Conservation (phyloP, 2,888 invertebrate genomes). For the Cordilura impudica region DNA sequence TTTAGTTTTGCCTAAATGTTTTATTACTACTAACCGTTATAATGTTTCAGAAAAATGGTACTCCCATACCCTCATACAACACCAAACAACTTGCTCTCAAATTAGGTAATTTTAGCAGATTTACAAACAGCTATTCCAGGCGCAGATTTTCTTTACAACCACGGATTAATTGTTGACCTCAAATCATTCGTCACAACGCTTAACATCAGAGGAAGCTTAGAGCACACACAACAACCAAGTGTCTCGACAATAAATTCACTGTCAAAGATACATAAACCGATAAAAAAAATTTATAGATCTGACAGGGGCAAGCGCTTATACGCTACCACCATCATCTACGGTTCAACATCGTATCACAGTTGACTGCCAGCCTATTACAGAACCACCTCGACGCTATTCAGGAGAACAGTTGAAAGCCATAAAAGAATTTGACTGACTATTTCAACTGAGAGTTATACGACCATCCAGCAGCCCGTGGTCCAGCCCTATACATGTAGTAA, state of each 20-base stretch:
- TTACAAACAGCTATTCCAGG: too few species aligned
- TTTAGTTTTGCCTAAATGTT: too few species aligned
- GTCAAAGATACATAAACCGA: background rate
- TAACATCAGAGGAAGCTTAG: too few species aligned
- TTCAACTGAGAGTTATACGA: constrained; percentile 34
- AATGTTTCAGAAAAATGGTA: too few species aligned
- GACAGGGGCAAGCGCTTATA: background rate
- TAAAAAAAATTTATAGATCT: background rate
- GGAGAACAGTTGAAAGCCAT: constrained; percentile 29
- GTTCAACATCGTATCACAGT: constrained; percentile 16
- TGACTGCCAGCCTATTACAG: constrained; percentile 32
- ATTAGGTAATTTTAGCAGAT: too few species aligned
- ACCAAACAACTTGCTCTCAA: too few species aligned
- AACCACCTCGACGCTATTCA: constrained; percentile 14
- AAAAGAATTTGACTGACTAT: constrained; percentile 39
- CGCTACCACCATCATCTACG: background rate
- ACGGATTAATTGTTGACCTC: background rate
- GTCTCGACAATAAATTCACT: background rate
- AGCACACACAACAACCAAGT: background rate
- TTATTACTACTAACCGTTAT: too few species aligned
- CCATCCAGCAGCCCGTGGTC: constrained; percentile 47
- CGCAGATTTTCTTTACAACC: too few species aligned
- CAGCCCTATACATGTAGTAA: constrained; percentile 41
- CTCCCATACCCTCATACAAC: too few species aligned
- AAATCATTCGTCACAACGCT: background rate